Percentiles rank a stretch among this genome's conserved stretches.
These are phyloP conservation scores for Platysternon megacephalum DNA, from an alignment of 2,113 vertebrate species.

Conservation along the genomic window DNA sequence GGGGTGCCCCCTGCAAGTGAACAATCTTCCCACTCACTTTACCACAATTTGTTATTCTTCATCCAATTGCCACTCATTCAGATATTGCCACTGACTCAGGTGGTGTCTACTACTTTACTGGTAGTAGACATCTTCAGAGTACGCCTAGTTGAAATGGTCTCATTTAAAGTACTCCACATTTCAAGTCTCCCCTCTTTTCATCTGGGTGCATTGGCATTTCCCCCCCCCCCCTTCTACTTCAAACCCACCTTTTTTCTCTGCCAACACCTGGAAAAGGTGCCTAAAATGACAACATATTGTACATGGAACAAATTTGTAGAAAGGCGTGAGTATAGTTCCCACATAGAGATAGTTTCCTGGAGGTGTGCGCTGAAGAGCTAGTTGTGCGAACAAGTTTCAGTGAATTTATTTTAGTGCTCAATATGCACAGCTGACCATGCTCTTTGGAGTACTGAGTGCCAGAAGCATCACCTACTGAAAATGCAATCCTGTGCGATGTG, in stretches of 20 bases:
- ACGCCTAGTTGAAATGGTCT: neutral
- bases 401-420: neutral
- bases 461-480: neutral
- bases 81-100: neutral
- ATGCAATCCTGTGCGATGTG: neutral
- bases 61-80: neutral
- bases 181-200: neutral
- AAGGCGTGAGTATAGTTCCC: neutral
- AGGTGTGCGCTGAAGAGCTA: neutral
- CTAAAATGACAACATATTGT: neutral
- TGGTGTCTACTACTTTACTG: neutral
- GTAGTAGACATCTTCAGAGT: neutral
- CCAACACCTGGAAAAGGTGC: neutral
- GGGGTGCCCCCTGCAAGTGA: neutral
- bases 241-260: neutral
- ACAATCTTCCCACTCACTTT: neutral
- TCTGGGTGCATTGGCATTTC: neutral
- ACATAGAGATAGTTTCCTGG: neutral
- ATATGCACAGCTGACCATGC: neutral
- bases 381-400: neutral
- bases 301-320: neutral
- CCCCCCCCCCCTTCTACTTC: neutral
- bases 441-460: rapidly evolving
- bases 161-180: neutral
- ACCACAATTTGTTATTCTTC: neutral